Percentiles rank a stretch among this genome's conserved stretches.
phyloP scores from a whole-genome alignment of 2,888 invertebrate genomes.

The Euphydryas editha region DNA sequence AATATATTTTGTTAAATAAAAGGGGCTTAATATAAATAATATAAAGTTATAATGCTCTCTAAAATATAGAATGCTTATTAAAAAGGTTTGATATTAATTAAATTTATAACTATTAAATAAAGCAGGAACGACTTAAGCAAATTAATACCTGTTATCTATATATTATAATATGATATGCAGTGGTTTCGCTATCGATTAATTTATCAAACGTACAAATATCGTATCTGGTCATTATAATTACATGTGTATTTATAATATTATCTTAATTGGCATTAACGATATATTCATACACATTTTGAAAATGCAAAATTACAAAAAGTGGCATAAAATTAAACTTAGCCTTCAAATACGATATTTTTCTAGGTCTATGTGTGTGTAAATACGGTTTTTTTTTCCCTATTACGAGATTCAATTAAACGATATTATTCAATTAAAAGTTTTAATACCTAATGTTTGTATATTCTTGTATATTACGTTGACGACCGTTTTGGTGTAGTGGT shows the following conservation, averaged over 20 bases:
- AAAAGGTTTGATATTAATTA: no score
- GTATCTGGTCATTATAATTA: conserved; percentile 24
- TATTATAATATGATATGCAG: conserved; percentile 18
- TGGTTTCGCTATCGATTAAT: conserved; percentile 26
- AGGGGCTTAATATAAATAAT: no score
- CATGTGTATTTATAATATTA: conserved; percentile 23
- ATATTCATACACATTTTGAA: conserved; percentile 7
- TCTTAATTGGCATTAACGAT: conserved; percentile 19
- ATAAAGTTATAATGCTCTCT: background rate
- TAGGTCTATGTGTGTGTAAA: background rate
- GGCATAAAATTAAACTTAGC: conserved; percentile 6
- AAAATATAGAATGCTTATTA: background rate
- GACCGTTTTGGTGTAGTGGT: no score
- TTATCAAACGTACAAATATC: conserved; percentile 20
- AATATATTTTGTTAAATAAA: no score
- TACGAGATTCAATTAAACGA: background rate
- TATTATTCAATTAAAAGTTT: conserved; percentile 13
- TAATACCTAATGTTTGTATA: background rate
- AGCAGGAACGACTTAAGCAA: conserved; percentile 5
- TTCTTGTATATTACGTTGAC: no score
- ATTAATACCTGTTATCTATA: conserved; percentile 26
- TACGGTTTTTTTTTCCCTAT: conserved; percentile 6
- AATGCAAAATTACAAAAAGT: conserved; percentile 11
- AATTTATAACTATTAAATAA: conserved; percentile 10
- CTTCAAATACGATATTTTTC: conserved; percentile 5